A percentile compares a stretch with the other conserved stretches of the same genome.
phyloP scores from a whole-genome alignment of 2,888 invertebrate genomes.

The Lottia gigantea region DNA sequence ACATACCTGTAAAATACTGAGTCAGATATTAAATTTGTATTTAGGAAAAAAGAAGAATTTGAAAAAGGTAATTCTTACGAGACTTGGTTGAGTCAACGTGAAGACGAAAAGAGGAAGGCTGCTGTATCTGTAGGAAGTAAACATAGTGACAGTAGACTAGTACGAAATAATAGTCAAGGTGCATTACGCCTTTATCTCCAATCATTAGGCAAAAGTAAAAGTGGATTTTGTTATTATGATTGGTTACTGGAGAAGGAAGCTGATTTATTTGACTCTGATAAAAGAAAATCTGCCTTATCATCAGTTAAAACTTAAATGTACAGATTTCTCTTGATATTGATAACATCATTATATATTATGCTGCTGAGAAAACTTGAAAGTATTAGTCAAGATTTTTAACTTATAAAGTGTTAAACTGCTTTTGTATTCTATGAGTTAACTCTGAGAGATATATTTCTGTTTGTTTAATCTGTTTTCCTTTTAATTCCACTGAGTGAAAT shows the following conservation, averaged over 20 bases:
- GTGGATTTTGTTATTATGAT: slow-evolving; percentile 50
- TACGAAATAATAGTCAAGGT: slow-evolving; percentile 39
- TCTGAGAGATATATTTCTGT: too few species aligned
- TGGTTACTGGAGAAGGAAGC: slow-evolving; percentile 58
- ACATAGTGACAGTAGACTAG: slow-evolving; percentile 13
- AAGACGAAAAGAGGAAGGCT: slow-evolving; percentile 43
- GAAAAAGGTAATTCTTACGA: slow-evolving; percentile 61
- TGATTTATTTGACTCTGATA: slow-evolving; percentile 19
- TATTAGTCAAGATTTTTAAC: too few species aligned
- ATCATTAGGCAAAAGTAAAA: slow-evolving; percentile 46
- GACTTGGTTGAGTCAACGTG: slow-evolving; percentile 58
- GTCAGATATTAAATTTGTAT: slow-evolving; percentile 8
- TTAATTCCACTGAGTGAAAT: too few species aligned
- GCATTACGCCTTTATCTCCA: slow-evolving; percentile 49
- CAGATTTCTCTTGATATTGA: too few species aligned
- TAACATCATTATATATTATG: too few species aligned
- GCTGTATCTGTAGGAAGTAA: slow-evolving; percentile 19
- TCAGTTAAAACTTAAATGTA: too few species aligned
- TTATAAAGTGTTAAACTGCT: too few species aligned
- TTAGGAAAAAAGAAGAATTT: slow-evolving; percentile 53
- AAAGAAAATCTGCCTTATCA: not conserved
- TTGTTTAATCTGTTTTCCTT: too few species aligned
- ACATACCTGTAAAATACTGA: slow-evolving; percentile 5
- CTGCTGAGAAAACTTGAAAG: too few species aligned
- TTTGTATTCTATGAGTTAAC: too few species aligned